These are phyloP conservation scores for Leptopterna dolabrata DNA, from an alignment of 2,888 invertebrate genomes.

Conservation along the genomic window DNA sequence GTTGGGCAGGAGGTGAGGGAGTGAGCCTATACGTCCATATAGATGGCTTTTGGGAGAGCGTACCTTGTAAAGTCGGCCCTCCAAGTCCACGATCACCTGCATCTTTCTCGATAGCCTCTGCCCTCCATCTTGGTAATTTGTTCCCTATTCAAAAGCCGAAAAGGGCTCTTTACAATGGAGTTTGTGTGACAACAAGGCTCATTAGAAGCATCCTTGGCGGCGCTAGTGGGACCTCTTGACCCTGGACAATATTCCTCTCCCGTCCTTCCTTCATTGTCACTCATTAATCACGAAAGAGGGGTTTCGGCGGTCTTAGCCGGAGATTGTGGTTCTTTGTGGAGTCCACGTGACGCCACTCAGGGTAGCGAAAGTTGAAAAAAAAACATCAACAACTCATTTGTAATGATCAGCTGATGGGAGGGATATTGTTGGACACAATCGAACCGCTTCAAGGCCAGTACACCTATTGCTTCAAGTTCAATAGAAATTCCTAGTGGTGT, in stretches of 20 bases:
- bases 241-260: conserved; percentile 23
- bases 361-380: conserved; percentile 29
- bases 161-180: not conserved
- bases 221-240: conserved; percentile 47
- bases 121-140: conserved; percentile 38
- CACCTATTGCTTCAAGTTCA: too few species aligned
- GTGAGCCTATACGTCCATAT: not conserved
- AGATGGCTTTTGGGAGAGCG: not conserved
- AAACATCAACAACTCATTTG: conserved; percentile 46
- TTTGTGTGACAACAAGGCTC: conserved; percentile 28
- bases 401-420: conserved; percentile 9
- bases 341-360: conserved; percentile 12
- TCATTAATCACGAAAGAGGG: conserved; percentile 45
- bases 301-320: not conserved
- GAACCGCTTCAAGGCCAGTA: too few species aligned
- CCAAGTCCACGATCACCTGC: conserved; percentile 13
- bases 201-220: conserved; percentile 17
- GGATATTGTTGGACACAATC: not conserved
- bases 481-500: too few species aligned
- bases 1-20: not conserved
- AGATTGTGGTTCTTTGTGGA: conserved; percentile 33
- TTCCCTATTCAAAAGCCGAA: conserved; percentile 46
- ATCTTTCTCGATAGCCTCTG: not conserved
- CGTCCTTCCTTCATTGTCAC: not conserved
- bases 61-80: not conserved